These are phyloP conservation scores for Solenodon paradoxus DNA, from an alignment of 2,113 vertebrate species.

Conservation along the genomic window DNA sequence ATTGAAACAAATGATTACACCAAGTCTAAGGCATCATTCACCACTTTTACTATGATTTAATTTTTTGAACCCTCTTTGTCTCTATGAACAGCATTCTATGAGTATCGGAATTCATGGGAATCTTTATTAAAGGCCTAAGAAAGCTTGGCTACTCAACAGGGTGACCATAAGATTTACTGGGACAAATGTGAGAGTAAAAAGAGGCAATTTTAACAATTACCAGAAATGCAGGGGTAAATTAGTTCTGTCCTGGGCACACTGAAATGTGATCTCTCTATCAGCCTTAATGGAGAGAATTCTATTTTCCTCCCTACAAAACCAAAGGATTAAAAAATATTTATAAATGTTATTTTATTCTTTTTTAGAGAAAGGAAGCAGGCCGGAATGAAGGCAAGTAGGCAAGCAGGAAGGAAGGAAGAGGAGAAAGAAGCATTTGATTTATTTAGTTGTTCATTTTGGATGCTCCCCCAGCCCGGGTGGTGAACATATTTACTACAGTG, in stretches of 20 bases:
- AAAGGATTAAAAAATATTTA: background rate
- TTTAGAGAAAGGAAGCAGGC: no score
- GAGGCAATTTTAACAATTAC: background rate
- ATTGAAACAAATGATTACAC: background rate
- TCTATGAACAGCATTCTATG: background rate
- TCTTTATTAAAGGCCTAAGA: background rate
- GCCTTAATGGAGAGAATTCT: background rate
- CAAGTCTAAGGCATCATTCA: background rate
- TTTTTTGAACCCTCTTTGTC: background rate
- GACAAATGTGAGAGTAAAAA: background rate
- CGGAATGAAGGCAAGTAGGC: no score
- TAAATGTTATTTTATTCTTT: background rate
- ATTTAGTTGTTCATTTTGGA: no score
- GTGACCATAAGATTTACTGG: background rate
- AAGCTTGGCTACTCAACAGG: background rate
- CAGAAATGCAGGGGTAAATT: background rate
- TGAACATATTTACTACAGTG: no score
- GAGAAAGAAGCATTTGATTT: no score
- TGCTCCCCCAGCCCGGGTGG: no score
- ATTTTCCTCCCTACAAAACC: background rate
- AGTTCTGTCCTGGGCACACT: background rate
- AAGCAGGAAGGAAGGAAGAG: no score
- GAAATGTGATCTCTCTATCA: background rate
- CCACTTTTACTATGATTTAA: background rate
- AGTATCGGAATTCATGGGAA: background rate